These are phyloP conservation scores for Darevskia mixta DNA, from an alignment of 2,797 vertebrate species.

Conservation along the genomic window DNA sequence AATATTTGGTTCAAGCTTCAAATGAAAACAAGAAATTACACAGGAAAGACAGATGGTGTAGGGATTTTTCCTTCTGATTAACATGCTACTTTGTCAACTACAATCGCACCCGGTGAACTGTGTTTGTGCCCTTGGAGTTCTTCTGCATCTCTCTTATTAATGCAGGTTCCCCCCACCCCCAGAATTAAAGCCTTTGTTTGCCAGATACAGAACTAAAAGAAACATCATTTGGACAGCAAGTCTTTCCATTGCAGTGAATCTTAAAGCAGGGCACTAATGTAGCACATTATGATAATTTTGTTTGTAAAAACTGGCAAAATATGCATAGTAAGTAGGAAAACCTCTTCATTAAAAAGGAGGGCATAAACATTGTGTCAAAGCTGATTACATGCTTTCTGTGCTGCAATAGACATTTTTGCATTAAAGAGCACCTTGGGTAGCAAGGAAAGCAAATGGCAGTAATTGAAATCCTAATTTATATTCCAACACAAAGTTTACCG, in stretches of 20 bases:
- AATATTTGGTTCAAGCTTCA: slow-evolving; percentile 21
- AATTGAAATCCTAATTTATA: slow-evolving; percentile 78
- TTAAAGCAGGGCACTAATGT: slow-evolving; percentile 64
- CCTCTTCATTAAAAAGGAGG: slow-evolving; percentile 74
- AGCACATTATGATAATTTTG: slow-evolving; percentile 54
- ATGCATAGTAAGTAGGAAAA: slow-evolving; percentile 61
- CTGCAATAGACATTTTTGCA: slow-evolving; percentile 66
- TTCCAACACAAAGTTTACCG: slow-evolving; percentile 71
- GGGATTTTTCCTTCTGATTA: slow-evolving; percentile 70
- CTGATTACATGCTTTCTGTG: slow-evolving; percentile 70
- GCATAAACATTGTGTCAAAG: slow-evolving; percentile 73
- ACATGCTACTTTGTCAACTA: slow-evolving; percentile 75
- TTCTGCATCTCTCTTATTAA: slow-evolving; percentile 64
- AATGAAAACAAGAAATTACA: not conserved
- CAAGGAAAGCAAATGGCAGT: slow-evolving; percentile 70
- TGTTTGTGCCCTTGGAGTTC: slow-evolving; percentile 75
- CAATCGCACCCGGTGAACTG: slow-evolving; percentile 77
- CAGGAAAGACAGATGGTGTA: not conserved
- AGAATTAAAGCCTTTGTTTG: slow-evolving; percentile 67
- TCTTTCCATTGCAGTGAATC: slow-evolving; percentile 61
- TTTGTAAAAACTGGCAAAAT: slow-evolving; percentile 54
- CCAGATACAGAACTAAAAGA: slow-evolving; percentile 61
- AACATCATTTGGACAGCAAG: slow-evolving; percentile 74
- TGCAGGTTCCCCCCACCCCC: not conserved
- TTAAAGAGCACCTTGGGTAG: slow-evolving; percentile 70